Evolutionary conservation across 2,797 vertebrate genomes (phyloP).

Genomic region (Phalloptychus januarius): DNA sequence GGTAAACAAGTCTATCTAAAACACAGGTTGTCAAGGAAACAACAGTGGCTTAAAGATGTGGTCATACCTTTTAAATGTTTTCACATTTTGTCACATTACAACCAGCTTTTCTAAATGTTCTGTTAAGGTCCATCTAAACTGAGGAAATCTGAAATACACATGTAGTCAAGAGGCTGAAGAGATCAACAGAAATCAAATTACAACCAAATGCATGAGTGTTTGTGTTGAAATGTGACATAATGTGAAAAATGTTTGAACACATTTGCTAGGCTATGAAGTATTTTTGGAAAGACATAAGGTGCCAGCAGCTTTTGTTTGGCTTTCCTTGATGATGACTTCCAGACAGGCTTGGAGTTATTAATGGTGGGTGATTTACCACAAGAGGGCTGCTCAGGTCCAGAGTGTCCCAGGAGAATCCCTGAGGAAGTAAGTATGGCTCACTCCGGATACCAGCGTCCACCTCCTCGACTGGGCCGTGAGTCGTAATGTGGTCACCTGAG

Average conservation of each 20-base stretch:
- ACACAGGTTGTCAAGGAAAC: neutral
- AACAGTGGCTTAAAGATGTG: neutral
- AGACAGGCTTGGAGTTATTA: neutral
- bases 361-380: conserved; percentile 79
- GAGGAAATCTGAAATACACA: neutral
- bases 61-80: neutral
- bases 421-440: conserved; percentile 90
- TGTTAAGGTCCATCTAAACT: neutral
- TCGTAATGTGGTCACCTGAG: conserved; percentile 84
- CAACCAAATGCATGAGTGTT: neutral
- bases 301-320: neutral
- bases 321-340: neutral
- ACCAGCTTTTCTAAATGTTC: neutral
- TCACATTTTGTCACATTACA: neutral
- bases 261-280: neutral
- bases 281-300: neutral
- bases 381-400: conserved; percentile 85
- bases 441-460: conserved; percentile 82
- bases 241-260: neutral
- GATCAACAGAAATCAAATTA: neutral
- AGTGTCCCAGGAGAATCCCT: conserved; percentile 92
- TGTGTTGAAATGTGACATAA: too few species aligned
- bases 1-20: neutral
- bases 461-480: conserved; percentile 86
- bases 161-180: neutral